Base-by-base conservation (phyloP, 2,797 vertebrate genomes). In the Sebastes nivosus region DNA sequence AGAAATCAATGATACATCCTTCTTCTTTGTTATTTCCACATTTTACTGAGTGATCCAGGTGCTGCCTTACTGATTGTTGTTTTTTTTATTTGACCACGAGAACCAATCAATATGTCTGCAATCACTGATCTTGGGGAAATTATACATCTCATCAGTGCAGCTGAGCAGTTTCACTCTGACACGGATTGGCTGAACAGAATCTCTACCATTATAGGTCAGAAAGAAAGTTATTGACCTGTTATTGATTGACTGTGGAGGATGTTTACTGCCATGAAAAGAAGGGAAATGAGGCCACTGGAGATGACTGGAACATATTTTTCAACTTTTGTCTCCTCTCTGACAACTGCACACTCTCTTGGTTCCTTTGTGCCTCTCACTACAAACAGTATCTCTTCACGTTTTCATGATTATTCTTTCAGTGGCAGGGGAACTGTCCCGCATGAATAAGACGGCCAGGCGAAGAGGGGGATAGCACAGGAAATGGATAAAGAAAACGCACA, bases 201-300 rank as follows among this genome's bases (percentile, higher is more conserved):
- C 59, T 36, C 3, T 5, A 14, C 24, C 24, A 14, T 57, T 6
- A 69, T 20, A 59, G 8, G 54, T 77, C n/a, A 46, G 58, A 42
- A n/a, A 72, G 8, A 34, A 12, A 11, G 12, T 50, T 16, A 77
- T 58, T 38, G 34, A 55, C 13, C n/a, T 72, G 29, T 67, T 74
- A 34, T 55, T 82, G 64, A 72, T 42, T 64, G 38, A 54, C 50
- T 50, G 42, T 9, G 18, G 12, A 54, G 24, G 30, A 12, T 75
- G 22, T 50, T 64, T 68, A 12, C 20, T 8, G 12, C 25, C 52
- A 34, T 13, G 24, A 50, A 14, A 34, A 22, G 71, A 66, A 64
- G 25, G 12, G 20, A 72, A 72, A 84, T 74, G 14, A 75, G 25
- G 72, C 65, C 42, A 58, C 27, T 30, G 66, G 65, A 77, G 29